Base-by-base conservation (phyloP, 2,113 vertebrate species). In the Elephantulus edwardii region DNA sequence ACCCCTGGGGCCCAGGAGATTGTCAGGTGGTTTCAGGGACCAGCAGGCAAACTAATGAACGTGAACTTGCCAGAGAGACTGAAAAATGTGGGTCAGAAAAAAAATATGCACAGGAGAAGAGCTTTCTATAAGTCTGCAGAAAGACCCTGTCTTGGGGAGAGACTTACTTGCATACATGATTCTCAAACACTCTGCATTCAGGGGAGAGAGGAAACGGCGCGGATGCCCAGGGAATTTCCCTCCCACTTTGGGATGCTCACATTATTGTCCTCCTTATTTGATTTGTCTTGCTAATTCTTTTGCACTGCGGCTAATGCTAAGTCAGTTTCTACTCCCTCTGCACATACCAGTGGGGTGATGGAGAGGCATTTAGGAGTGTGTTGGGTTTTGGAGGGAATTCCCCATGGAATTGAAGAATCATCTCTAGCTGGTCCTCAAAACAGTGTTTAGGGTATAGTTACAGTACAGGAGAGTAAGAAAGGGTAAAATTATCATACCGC, bases 351-450 rank as follows among this genome's bases (percentile, higher is more conserved):
- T 0, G 3, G 75, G 35, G 6, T 5, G 26, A 20, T 2, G 8
- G 72, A 86, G 70, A 88, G 79, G 33, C 8, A 1, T 70, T 8
- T 38, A 54, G 66, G 42, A 50, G 16, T 42, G 46, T 28, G 46
- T 5, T 42, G 60, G 44, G n/a, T 83, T 93, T 66, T 46, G 46
- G 58, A 95, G 78, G 76, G n/a, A 89, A 83, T 83, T 88, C 52
- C 64, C 44, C 38, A 4, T 20, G 64, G 75, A 62, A 85, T 64
- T 44, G 70, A 88, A 76, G 52, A 66, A 60, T 83, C 76, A 22
- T 84, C 35, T 86, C 48, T 48, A 50, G 28, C n/a, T 5, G 64
- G 60, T 80, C 22, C 68, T 72, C 44, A 26, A 84, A 54, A 74
- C 8, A 11, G 38, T 56, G 68, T 40, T 77, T 75, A 74, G 35